phyloP scores from a whole-genome alignment of 2,888 invertebrate species.

The Hypomecis punctinalis region DNA sequence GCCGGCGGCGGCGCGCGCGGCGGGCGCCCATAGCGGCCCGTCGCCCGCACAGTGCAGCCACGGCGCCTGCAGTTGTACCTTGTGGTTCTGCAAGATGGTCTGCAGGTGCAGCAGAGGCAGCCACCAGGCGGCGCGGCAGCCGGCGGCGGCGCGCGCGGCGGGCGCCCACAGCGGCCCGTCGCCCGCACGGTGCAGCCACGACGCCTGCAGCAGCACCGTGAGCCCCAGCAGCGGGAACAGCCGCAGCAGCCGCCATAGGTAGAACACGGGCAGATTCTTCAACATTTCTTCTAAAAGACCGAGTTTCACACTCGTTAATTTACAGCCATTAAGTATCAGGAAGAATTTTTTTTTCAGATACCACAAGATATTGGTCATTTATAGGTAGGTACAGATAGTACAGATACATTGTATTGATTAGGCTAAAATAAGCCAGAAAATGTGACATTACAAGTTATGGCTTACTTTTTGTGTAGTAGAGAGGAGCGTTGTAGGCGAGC shows the following conservation, averaged over 20 bases:
- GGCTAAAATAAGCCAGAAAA: neutral
- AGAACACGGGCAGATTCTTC: neutral
- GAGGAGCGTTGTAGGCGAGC: conserved; percentile 5
- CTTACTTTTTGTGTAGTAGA: neutral
- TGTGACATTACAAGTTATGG: neutral
- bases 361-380: too few relatives aligned
- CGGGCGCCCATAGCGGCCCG: too few relatives aligned
- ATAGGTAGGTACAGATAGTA: too few relatives aligned
- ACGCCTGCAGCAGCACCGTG: neutral
- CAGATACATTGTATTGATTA: too few relatives aligned
- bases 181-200: neutral
- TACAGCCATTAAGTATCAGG: too few relatives aligned
- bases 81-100: neutral
- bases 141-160: neutral
- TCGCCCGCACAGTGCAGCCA: too few relatives aligned
- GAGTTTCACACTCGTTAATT: too few relatives aligned
- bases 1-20: too few relatives aligned
- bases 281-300: neutral
- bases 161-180: conserved; percentile 1
- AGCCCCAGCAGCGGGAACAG: neutral
- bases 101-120: neutral
- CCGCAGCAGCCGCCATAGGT: neutral
- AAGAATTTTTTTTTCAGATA: too few relatives aligned
- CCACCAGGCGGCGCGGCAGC: neutral
- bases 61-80: neutral